Percentiles rank a stretch among this genome's conserved stretches.
Conservation (phyloP, 2,113 vertebrate genomes). For the Chiloscyllium plagiosum region DNA sequence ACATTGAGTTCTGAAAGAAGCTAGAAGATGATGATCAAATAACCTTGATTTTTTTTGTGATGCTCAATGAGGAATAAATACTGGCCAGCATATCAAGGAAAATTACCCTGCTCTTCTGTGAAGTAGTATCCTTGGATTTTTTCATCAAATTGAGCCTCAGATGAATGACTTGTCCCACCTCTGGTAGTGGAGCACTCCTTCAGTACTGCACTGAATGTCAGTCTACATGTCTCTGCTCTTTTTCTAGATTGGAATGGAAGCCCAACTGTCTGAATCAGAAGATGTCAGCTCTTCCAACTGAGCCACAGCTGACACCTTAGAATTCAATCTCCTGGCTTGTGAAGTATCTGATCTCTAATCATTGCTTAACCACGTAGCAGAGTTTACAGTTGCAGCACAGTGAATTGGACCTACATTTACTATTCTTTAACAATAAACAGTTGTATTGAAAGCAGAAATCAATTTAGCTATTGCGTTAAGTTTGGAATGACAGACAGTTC, state of each 20-base stretch:
- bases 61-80: no score
- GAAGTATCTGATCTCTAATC: not conserved
- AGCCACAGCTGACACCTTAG: not conserved
- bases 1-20: no score
- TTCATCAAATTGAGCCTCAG: no score
- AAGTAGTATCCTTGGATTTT: no score
- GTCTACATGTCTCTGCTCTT: not conserved
- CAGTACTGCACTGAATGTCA: not conserved
- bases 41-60: no score
- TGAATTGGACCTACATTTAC: not conserved
- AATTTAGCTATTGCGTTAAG: not conserved
- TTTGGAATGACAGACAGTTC: not conserved
- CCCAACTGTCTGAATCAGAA: not conserved
- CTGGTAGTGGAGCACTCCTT: not conserved
- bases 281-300: not conserved
- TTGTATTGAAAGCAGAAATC: not conserved
- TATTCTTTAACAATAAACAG: not conserved
- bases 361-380: not conserved
- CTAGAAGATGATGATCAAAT: no score
- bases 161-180: not conserved
- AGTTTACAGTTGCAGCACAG: not conserved
- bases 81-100: no score
- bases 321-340: not conserved
- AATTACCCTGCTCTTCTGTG: no score
- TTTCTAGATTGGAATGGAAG: not conserved